Evolutionary conservation across 1,140 invertebrate species (phyloP), one percentile per base, ranked within the genome.

Genomic region (Delia radicum): DNA sequence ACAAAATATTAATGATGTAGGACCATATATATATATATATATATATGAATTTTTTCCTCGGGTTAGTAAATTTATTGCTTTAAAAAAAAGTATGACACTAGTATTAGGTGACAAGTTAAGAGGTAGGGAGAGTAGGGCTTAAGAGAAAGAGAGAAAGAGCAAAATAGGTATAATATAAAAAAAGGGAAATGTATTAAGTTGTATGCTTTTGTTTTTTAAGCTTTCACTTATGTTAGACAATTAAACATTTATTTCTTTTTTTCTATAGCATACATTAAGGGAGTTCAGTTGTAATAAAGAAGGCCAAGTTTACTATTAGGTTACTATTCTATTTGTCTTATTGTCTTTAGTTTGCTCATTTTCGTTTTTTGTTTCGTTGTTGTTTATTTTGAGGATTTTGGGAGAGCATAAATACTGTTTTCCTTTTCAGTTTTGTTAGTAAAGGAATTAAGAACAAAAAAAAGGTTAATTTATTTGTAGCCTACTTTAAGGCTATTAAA

Each of bases 121-220:
- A 10, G 10, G 3, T 3, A 42, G 37, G 37, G 37, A n/a, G n/a
- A 42, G 37, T n/a, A 42, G 37, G 10, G 31, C 4, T 10, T 5
- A 33, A 33, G 31, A 33, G 10, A 33, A 33, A 33, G 31, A 42
- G 37, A 42, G 37, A 42, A 42, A 42, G 37, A 42, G 37, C 12
- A 42, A 42, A n/a, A n/a, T n/a, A n/a, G 37, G 12, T 55, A 7
- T 55, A n/a, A n/a, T 55, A 18, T 55, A 55, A 55, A 55, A 55
- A 55, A 55, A 55, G 46, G 46, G 46, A 55, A 55, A 55, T 37
- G 33, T 42, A 42, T 42, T 48, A 48, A 48, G 42, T 55, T 55
- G 48, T 55, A 21, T 55, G 48, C 48, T 55, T 55, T 55, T 55
- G 48, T 55, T 55, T 55, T 37, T 55, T 55, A 55, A 55, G 48